These are phyloP conservation scores for Actinia tenebrosa DNA, from an alignment of 64 coral and sea anemone genomes.

Conservation along the genomic window DNA sequence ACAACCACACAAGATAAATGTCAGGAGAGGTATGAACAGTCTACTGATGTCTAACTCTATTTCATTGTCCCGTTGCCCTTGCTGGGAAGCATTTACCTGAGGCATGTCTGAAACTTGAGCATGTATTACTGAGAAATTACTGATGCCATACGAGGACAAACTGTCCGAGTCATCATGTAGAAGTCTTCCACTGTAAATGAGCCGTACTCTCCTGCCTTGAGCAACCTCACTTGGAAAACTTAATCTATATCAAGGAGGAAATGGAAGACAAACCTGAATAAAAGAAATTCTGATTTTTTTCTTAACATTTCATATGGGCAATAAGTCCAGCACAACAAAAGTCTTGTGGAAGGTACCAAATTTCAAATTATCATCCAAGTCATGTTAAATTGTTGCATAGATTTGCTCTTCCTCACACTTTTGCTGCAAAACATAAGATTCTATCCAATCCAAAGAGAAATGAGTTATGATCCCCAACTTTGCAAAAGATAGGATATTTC, in stretches of 20 bases:
- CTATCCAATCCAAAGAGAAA: too few species aligned
- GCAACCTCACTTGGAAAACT: conserved; percentile 59
- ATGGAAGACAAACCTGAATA: not conserved
- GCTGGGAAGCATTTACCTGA: conserved; percentile 17
- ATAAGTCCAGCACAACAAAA: too few species aligned
- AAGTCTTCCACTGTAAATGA: conserved; percentile 72
- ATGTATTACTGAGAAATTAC: conserved; percentile 66
- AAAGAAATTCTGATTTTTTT: too few species aligned
- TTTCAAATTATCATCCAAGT: too few species aligned
- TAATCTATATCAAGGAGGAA: conserved; percentile 31
- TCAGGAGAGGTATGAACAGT: conserved; percentile 70
- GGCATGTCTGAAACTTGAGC: conserved; percentile 61
- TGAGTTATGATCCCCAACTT: too few species aligned
- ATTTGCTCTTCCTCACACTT: too few species aligned
- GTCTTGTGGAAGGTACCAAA: too few species aligned
- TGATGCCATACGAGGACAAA: conserved; percentile 72
- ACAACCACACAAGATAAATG: conserved; percentile 58
- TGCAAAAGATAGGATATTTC: too few species aligned
- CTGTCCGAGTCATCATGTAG: conserved; percentile 44
- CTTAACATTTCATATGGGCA: too few species aligned
- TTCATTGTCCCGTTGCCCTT: conserved; percentile 30
- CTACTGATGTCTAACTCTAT: conserved; percentile 67
- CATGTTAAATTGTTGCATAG: too few species aligned
- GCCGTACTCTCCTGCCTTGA: conserved; percentile 60
- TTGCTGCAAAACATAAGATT: too few species aligned